Evolutionary conservation across 23 tunicate genomes (phyloP).

Genomic region (Corella eumyota): DNA sequence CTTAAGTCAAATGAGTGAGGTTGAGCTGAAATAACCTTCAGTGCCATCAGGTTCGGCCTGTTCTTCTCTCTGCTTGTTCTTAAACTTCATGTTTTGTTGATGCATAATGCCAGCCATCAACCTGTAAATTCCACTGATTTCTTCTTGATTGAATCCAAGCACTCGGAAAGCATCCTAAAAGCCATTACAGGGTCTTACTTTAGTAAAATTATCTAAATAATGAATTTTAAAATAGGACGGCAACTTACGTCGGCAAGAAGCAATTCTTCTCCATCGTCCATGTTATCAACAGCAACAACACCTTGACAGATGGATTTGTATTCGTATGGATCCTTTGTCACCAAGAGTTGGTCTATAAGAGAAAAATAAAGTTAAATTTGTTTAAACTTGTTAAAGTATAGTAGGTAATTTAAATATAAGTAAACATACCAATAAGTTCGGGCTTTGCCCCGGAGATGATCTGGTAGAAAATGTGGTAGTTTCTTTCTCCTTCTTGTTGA

Average conservation of each 20-base stretch:
- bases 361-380: background rate
- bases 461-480: constrained; percentile 83
- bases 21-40: constrained; percentile 36
- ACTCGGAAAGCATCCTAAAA: constrained; percentile 83
- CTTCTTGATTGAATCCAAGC: constrained; percentile 89
- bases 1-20: background rate
- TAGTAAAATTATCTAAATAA: background rate
- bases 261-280: constrained; percentile 87
- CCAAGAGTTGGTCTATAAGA: constrained; percentile 47
- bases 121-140: constrained; percentile 76
- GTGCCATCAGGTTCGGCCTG: constrained; percentile 97
- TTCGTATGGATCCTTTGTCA: constrained; percentile 88
- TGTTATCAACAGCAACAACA: constrained; percentile 66
- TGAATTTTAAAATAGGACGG: background rate
- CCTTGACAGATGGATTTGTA: constrained; percentile 86
- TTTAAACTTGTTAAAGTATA: background rate
- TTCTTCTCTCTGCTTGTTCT: constrained; percentile 91
- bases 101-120: constrained; percentile 93
- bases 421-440: constrained; percentile 55
- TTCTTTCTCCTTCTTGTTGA: constrained; percentile 86
- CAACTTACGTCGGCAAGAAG: constrained; percentile 72
- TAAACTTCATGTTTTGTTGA: constrained; percentile 87
- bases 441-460: constrained; percentile 87
- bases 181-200: constrained; percentile 2
- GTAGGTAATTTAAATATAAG: background rate